Evolutionary conservation across 2,113 vertebrate species (phyloP).

Genomic region (Sinosuthora webbiana): DNA sequence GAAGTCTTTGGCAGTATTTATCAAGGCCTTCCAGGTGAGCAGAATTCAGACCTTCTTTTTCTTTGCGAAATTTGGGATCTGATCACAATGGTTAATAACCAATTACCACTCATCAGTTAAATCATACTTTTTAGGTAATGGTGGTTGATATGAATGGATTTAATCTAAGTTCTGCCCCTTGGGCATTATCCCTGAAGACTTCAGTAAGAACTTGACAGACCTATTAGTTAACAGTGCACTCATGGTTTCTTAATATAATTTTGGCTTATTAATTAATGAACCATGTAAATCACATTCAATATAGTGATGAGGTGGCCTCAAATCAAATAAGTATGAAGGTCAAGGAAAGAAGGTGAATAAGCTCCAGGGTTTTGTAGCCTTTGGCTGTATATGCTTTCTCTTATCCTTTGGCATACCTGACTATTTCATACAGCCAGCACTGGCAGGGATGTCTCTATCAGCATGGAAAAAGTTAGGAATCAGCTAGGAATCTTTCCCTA

Average conservation of each 20-base stretch:
- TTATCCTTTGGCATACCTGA: not conserved
- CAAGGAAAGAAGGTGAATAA: not conserved
- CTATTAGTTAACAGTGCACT: slow-evolving; percentile 21
- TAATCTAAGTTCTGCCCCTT: slow-evolving; percentile 1
- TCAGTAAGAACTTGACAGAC: slow-evolving; percentile 23
- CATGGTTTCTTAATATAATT: slow-evolving; percentile 1
- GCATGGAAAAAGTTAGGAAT: not conserved
- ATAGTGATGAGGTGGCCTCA: not conserved
- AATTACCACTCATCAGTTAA: not conserved
- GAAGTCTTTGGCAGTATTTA: not conserved
- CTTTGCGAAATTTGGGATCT: not conserved
- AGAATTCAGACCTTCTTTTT: not conserved
- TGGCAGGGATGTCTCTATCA: not conserved
- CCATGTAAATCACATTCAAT: not conserved
- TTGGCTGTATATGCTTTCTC: not conserved
- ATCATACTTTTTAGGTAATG: not conserved
- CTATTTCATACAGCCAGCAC: not conserved
- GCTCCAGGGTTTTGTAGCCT: not conserved
- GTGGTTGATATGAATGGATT: slow-evolving; percentile 8
- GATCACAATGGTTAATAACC: not conserved
- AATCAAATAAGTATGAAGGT: not conserved
- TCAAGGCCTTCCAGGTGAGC: not conserved
- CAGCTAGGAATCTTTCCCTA: not conserved
- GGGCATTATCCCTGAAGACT: not conserved
- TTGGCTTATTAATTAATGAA: slow-evolving; percentile 48